A percentile compares a stretch with the other conserved stretches of the same genome.
phyloP scores from a whole-genome alignment of 2,797 vertebrate species.

The Gallinago stenura region DNA sequence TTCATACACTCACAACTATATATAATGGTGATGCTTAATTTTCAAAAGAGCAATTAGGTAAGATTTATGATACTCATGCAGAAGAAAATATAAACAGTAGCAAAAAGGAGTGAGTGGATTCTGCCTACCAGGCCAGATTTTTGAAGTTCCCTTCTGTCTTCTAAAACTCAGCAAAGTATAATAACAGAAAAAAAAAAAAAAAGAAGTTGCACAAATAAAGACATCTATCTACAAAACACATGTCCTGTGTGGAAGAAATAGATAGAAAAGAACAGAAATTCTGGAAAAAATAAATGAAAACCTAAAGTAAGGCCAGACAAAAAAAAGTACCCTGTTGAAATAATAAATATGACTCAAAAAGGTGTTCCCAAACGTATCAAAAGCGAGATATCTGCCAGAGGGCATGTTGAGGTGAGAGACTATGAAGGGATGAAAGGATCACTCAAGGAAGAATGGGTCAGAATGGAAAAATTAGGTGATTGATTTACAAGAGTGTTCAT shows the following conservation, averaged over 20 bases:
- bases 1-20: accelerated
- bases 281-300: not conserved
- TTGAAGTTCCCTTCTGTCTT: not conserved
- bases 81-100: not conserved
- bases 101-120: not conserved
- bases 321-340: not conserved
- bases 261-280: not conserved
- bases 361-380: not conserved
- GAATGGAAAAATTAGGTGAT: not conserved
- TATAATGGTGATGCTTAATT: not conserved
- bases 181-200: not conserved
- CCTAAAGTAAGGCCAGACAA: not conserved
- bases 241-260: not conserved
- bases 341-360: not conserved
- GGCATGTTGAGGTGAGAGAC: not conserved
- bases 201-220: not conserved
- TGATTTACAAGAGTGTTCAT: not conserved
- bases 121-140: not conserved
- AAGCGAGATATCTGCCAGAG: not conserved
- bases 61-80: not conserved
- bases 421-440: not conserved
- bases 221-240: not conserved
- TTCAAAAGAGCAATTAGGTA: not conserved
- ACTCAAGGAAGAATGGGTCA: not conserved
- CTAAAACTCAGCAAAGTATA: not conserved